Evolutionary conservation across 2,797 vertebrate species (phyloP).

Genomic region (Scarus forsteni): DNA sequence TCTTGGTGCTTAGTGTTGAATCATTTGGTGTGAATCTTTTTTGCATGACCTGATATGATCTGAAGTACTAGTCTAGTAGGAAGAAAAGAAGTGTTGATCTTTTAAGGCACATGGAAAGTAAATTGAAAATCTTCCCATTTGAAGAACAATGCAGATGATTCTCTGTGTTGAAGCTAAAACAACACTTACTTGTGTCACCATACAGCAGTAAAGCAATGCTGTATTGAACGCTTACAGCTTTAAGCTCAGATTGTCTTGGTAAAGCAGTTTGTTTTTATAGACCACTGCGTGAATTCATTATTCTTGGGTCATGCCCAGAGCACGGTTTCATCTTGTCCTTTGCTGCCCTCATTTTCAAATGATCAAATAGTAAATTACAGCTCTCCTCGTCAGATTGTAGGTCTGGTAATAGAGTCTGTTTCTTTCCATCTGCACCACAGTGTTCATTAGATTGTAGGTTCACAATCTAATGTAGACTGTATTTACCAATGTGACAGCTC

Average conservation of each 20-base stretch:
- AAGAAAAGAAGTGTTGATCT: no score
- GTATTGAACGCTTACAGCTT: constrained; percentile 33
- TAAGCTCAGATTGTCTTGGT: constrained; percentile 38
- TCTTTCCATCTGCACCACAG: constrained; percentile 40
- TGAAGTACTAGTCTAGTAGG: no score
- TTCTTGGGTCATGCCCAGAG: constrained; percentile 18
- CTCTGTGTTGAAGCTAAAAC: constrained; percentile 18
- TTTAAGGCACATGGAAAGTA: no score
- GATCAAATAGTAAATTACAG: constrained; percentile 54
- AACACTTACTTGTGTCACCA: background rate
- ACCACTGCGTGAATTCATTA: constrained; percentile 17
- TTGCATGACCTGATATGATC: constrained; percentile 43
- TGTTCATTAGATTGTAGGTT: constrained; percentile 32
- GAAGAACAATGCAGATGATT: constrained; percentile 21
- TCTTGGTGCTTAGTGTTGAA: constrained; percentile 8
- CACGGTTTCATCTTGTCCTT: constrained; percentile 31
- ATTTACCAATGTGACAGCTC: constrained; percentile 59
- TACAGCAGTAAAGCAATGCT: constrained; percentile 36
- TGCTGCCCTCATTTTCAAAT: constrained; percentile 35
- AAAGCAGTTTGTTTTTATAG: constrained; percentile 28
- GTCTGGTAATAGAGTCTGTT: constrained; percentile 47
- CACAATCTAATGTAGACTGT: constrained; percentile 51
- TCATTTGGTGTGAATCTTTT: constrained; percentile 3
- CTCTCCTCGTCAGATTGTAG: constrained; percentile 39
- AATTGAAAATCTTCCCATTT: no score